phyloP scores from a whole-genome alignment of 2,113 vertebrate species.

The Ammodytes dubius region DNA sequence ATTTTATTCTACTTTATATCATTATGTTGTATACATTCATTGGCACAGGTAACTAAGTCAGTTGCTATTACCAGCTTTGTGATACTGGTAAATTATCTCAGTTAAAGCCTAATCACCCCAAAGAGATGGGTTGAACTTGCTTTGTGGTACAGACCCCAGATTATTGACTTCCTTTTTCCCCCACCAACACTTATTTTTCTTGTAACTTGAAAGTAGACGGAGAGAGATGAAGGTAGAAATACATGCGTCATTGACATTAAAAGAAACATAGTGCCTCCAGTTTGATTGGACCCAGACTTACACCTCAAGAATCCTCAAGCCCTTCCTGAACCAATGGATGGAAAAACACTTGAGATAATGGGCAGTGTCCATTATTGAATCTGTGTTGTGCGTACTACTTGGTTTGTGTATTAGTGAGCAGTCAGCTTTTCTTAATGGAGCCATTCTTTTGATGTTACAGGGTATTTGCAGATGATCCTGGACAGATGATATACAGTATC shows the following conservation, averaged over 20 bases:
- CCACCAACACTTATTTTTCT: not conserved
- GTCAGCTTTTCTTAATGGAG: not conserved
- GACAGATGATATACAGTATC: conserved; percentile 83
- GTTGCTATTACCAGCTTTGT: not conserved
- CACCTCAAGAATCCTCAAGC: not conserved
- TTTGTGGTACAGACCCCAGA: not conserved
- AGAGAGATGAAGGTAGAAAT: not conserved
- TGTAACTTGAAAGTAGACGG: not conserved
- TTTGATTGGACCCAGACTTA: conserved; percentile 1
- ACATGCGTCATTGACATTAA: not conserved
- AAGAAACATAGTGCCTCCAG: not conserved
- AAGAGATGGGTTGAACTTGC: not conserved
- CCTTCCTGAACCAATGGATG: not conserved
- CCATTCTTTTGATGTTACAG: conserved; percentile 61
- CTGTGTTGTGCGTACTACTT: not conserved
- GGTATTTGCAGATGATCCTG: conserved; percentile 81
- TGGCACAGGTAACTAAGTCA: not conserved
- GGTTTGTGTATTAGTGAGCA: not conserved
- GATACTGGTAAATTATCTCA: not conserved
- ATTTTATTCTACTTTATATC: no score
- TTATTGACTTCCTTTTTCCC: not conserved
- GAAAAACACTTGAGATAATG: conserved; percentile 35
- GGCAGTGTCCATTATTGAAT: conserved; percentile 4
- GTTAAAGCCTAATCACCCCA: no score
- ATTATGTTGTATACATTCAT: not conserved